Conservation (phyloP, 2,113 vertebrate genomes). For the Hemiscyllium ocellatum region DNA sequence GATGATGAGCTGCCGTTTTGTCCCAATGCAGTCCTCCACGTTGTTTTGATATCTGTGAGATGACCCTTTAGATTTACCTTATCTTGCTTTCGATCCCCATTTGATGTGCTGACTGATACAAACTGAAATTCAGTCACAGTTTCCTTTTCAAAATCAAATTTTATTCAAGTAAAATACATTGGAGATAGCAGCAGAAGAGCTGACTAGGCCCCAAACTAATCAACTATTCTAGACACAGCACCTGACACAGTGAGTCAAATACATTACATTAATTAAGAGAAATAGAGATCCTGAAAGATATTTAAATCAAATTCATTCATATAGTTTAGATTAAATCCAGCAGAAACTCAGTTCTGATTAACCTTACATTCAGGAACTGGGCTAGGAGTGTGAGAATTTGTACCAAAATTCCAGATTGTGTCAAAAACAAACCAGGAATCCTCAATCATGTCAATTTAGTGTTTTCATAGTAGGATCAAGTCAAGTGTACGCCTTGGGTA, state of each 20-base stretch:
- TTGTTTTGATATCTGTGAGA: no score
- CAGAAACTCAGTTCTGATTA: background rate
- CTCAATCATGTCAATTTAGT: background rate
- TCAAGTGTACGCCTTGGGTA: background rate
- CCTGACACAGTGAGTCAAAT: background rate
- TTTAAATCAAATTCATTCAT: conserved; percentile 20
- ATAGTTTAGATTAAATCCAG: background rate
- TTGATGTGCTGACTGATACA: no score
- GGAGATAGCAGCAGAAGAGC: background rate
- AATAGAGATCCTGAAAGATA: background rate
- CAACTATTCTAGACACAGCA: background rate
- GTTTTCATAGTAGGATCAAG: background rate
- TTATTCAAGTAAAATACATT: conserved; percentile 3
- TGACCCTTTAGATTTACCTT: no score
- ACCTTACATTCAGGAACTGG: background rate
- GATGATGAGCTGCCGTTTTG: no score
- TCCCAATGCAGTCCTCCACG: no score
- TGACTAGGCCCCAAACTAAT: background rate
- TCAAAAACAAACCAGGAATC: no score
- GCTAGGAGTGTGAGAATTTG: background rate
- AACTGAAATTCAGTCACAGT: background rate
- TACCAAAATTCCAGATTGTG: background rate
- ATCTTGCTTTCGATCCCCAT: background rate
- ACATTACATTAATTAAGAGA: background rate
- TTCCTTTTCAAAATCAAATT: background rate